A percentile compares a stretch with the other conserved stretches of the same genome.
These are phyloP conservation scores for Isoperla grammatica DNA, from an alignment of 2,888 invertebrate species.

Conservation along the genomic window DNA sequence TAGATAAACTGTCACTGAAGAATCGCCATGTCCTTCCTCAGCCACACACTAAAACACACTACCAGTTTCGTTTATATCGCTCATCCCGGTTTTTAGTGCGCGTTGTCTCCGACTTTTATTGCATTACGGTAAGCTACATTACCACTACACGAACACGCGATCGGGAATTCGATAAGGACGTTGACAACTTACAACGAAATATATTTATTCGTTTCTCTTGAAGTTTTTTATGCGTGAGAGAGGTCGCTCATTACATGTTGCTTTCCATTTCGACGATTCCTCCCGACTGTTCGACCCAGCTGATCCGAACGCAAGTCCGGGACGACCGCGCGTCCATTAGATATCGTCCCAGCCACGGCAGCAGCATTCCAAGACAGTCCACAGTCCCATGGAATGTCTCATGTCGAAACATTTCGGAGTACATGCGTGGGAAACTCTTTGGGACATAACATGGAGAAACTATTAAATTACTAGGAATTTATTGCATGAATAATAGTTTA, in stretches of 20 bases:
- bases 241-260: slow-evolving; percentile 11
- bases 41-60: background rate
- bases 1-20: slow-evolving; percentile 12
- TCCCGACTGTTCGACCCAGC: no score
- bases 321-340: no score
- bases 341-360: no score
- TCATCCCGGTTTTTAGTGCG: background rate
- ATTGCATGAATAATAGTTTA: no score
- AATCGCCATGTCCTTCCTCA: background rate
- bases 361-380: no score
- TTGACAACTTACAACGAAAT: slow-evolving; percentile 1
- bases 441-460: no score
- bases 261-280: no score
- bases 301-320: no score
- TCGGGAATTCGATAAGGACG: slow-evolving; percentile 11
- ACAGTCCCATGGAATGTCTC: slow-evolving; percentile 11
- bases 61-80: background rate
- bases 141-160: slow-evolving; percentile 15
- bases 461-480: no score
- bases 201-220: slow-evolving; percentile 7
- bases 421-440: slow-evolving; percentile 3
- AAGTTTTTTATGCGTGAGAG: slow-evolving; percentile 13
- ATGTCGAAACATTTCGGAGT: slow-evolving; percentile 12
- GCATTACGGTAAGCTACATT: slow-evolving; percentile 11
- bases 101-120: slow-evolving; percentile 7